A percentile compares a stretch with the other conserved stretches of the same genome.
phyloP scores from a whole-genome alignment of 2,113 vertebrate species.

The Egretta garzetta region DNA sequence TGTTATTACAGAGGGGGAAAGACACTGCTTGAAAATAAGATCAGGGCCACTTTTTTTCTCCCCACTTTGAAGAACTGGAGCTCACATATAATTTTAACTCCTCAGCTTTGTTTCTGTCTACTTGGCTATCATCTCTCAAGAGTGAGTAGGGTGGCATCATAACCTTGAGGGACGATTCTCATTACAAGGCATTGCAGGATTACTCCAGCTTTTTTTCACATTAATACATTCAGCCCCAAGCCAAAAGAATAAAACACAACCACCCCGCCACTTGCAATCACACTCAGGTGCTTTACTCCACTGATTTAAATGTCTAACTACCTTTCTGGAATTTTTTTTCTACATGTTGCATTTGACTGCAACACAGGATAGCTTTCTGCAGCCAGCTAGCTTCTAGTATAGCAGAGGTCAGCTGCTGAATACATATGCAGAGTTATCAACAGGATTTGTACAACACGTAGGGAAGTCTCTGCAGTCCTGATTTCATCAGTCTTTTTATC shows the following conservation, averaged over 20 bases:
- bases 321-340: neutral
- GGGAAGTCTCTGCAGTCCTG: neutral
- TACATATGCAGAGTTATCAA: neutral
- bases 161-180: neutral
- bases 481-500: conserved; percentile 9
- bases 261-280: neutral
- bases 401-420: neutral
- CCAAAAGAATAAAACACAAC: neutral
- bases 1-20: neutral
- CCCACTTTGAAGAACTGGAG: neutral
- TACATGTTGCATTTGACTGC: neutral
- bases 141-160: neutral
- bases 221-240: neutral
- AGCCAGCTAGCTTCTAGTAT: neutral
- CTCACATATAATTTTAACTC: neutral
- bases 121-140: neutral
- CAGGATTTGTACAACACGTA: neutral
- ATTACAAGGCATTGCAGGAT: neutral
- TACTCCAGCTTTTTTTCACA: neutral
- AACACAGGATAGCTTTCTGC: neutral
- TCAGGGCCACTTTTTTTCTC: neutral
- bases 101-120: neutral
- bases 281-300: neutral
- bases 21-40: neutral
- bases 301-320: neutral